Percentiles rank a stretch among this genome's conserved stretches.
phyloP scores from a whole-genome alignment of 2,888 invertebrate species.

The Platynereis dumerilii region DNA sequence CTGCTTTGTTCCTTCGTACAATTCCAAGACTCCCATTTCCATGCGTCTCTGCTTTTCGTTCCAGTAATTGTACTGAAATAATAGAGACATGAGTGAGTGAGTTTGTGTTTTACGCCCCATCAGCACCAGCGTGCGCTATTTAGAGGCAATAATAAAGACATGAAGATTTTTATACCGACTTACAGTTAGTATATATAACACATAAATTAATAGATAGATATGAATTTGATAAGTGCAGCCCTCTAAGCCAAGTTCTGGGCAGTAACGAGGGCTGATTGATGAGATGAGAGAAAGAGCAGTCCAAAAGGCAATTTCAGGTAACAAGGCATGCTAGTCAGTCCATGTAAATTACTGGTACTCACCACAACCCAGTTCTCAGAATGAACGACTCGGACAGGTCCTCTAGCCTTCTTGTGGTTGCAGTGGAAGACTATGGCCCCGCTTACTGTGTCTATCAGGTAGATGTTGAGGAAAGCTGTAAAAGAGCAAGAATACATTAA shows the following conservation, averaged over 20 bases:
- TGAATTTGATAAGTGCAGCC: too few species aligned
- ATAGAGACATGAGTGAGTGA: too few species aligned
- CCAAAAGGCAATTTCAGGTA: too few species aligned
- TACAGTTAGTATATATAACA: too few species aligned
- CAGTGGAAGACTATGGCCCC: conserved; percentile 86
- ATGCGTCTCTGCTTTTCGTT: conserved; percentile 91
- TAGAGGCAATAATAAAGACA: too few species aligned
- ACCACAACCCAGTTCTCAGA: conserved; percentile 94
- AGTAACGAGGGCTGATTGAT: too few species aligned
- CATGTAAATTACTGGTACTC: conserved; percentile 44
- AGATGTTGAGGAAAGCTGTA: conserved; percentile 72
- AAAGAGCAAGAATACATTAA: neutral
- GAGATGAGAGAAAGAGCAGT: too few species aligned
- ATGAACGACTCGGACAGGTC: conserved; percentile 87
- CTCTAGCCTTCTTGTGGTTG: conserved; percentile 82
- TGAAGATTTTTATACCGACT: neutral
- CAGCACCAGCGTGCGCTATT: too few species aligned
- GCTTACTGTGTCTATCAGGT: conserved; percentile 88
- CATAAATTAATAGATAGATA: too few species aligned
- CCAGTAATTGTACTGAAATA: conserved; percentile 75
- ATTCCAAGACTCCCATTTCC: conserved; percentile 90
- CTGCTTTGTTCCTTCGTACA: conserved; percentile 91
- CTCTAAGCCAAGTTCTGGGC: too few species aligned
- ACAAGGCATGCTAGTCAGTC: too few species aligned
- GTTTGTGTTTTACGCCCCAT: too few species aligned